Percentiles rank a stretch among this genome's conserved stretches.
These are phyloP conservation scores for Neolamprologus toae DNA, from an alignment of 2,113 vertebrate species.

Conservation along the genomic window DNA sequence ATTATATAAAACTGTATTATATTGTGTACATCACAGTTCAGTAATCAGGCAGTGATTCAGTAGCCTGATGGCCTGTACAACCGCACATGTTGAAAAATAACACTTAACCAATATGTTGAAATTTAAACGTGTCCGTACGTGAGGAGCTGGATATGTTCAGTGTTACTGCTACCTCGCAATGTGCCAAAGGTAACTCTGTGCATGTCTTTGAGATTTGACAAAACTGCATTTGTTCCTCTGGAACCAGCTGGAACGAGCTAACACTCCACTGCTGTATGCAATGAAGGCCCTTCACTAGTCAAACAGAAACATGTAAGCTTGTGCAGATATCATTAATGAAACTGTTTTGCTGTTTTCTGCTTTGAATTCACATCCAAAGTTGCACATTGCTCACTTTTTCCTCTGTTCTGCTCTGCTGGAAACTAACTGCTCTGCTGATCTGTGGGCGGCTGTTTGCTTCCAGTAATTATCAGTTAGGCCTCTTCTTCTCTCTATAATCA, in stretches of 20 bases:
- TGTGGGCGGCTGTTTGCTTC: neutral
- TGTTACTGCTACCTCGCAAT: neutral
- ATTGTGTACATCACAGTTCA: neutral
- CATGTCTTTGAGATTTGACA: neutral
- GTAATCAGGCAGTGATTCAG: neutral
- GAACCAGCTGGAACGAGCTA: neutral
- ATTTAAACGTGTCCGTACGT: neutral
- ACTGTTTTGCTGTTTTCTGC: neutral
- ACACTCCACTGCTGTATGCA: neutral
- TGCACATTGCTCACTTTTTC: neutral
- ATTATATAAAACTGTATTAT: neutral
- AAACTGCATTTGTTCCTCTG: neutral
- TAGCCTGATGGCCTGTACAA: neutral
- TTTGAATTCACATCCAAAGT: neutral
- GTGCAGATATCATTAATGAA: neutral
- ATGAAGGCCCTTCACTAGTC: neutral
- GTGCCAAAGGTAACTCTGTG: neutral
- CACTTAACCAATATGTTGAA: neutral
- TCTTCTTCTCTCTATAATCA: constrained; percentile 23
- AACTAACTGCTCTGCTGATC: neutral
- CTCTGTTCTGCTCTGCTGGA: neutral
- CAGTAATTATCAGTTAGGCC: constrained; percentile 31
- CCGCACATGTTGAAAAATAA: neutral
- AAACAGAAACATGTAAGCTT: neutral
- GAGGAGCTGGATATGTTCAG: neutral